phyloP scores from a whole-genome alignment of 35 echinoderm and acorn worm genomes.

The Eucidaris tribuloides region DNA sequence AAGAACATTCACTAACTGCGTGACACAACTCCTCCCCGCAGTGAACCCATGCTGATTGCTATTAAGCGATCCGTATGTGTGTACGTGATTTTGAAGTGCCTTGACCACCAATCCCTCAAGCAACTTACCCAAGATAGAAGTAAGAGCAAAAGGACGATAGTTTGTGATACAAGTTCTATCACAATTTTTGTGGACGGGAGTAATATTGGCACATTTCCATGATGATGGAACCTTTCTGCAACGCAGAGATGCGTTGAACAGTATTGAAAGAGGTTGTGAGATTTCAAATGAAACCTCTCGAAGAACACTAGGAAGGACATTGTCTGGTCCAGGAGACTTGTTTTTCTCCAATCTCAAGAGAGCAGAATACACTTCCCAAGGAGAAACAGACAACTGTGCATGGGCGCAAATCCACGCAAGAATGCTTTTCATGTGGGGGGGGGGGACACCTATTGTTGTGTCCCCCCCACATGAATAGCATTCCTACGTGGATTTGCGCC shows the following conservation, averaged over 20 bases:
- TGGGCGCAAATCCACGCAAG: no score
- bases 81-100: background rate
- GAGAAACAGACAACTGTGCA: no score
- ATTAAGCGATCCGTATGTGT: background rate
- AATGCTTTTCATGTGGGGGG: no score
- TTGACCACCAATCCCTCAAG: background rate
- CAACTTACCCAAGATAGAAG: conserved; percentile 15
- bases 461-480: no score
- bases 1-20: conserved; percentile 4
- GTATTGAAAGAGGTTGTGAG: conserved; percentile 10
- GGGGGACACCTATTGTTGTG: no score
- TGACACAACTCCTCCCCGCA: background rate
- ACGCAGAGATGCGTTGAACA: background rate
- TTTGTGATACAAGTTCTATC: background rate
- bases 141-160: background rate
- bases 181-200: conserved; percentile 16
- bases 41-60: background rate
- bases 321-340: conserved; percentile 4
- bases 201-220: conserved; percentile 12
- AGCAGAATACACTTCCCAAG: background rate
- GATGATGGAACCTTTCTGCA: background rate
- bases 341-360: background rate
- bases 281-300: background rate
- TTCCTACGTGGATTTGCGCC: no score
- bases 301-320: background rate